Base-by-base conservation (phyloP, 2,797 vertebrate genomes). In the Centroberyx gerrardi region DNA sequence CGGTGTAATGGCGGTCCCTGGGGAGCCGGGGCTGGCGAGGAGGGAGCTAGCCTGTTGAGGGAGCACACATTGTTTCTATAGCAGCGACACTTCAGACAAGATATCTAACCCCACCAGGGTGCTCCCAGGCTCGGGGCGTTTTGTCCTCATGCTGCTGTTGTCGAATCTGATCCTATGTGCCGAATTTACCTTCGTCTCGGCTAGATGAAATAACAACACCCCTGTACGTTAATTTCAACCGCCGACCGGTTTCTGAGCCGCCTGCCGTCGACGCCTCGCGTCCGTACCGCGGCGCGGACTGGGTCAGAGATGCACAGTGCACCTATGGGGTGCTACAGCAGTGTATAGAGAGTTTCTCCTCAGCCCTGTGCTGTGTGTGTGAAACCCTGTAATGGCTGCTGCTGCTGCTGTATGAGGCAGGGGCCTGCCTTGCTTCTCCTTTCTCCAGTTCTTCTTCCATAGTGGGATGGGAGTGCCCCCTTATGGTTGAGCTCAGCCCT, bases 401-500 rank as follows among this genome's bases (percentile, higher is more conserved):
- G 82, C 75, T 88, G 76, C 82, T 87, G 85, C 73, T 88, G 78
- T 84, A 81, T 80, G 85, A 94, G 89, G 85, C 90, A 83, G 86
- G 87, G 92, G 83, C 87, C 82, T 92, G 85, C 83, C 85, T 82
- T 64, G 87, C 91, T 84, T 87, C 83, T 87, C 86, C 76, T 86
- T 87, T 85, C 83, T 84, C 87, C 78, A 76, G 53, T 89, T 88
- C 89, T 88, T 90, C 79, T 78, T 88, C 83, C 89, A 92, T 72
- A 86, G 90, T 95, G 91, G 91, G 83, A 87, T 92, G 92, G 92
- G 88, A 94, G 92, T 93, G 93, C 95, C 95, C 93, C 93, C 95
- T 95, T 84, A 95, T 95, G 95, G 94, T 90, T 88, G 89, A 91
- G 87, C 86, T 89, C 81, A 92, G 90, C 86, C 88, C 88, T 93